Evolutionary conservation across 2,888 invertebrate genomes (phyloP), one percentile per base, ranked within the genome.

Genomic region (Octodonta nipae): DNA sequence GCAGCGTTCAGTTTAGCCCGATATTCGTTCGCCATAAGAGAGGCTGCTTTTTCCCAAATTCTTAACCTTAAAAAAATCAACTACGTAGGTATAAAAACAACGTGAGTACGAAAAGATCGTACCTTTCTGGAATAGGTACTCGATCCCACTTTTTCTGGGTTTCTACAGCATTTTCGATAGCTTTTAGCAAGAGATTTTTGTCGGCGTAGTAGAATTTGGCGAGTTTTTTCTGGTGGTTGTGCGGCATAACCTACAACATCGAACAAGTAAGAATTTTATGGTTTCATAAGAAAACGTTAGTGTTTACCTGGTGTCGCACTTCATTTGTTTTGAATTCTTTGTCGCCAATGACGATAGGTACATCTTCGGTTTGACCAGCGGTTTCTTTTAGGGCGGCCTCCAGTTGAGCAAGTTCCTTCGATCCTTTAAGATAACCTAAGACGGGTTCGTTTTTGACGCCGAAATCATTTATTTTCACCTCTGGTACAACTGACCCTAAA

Each of bases 291-390:
- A 17, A 17, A 17, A 17, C 20, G 17, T 10, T 11, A 10, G 11
- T 6, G n/a, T 13, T 69, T 42, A 75, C 78, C 73, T 96, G 95
- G 55, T 79, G 78, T 47, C 71, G 70, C 32, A 78, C 75, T 50
- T 77, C 70, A 37, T 79, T 72, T 1, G 85, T 84, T 47, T 71
- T 73, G 46, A 82, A 76, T 55, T 80, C 80, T 60, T 95, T 73
- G 45, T 82, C 81, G n/a, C 93, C 96, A 56, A 98, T 88, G n/a
- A 95, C 76, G 55, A 98, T 82, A 5, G 98, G 96, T 37, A 96
- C 75, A 44, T 96, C 93, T 53, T 82, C 80, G 36, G 77, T 74
- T 34, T 67, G 66, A 13, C 65, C 60, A 7, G 76, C 65, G 42
- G 77, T 72, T 37, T 73, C 65, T 38, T 75, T 64, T 25, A 96